A percentile compares a stretch with the other conserved stretches of the same genome.
These are phyloP conservation scores for Gonatopus flavifemur DNA, from an alignment of 1,140 invertebrate genomes.

Conservation along the genomic window DNA sequence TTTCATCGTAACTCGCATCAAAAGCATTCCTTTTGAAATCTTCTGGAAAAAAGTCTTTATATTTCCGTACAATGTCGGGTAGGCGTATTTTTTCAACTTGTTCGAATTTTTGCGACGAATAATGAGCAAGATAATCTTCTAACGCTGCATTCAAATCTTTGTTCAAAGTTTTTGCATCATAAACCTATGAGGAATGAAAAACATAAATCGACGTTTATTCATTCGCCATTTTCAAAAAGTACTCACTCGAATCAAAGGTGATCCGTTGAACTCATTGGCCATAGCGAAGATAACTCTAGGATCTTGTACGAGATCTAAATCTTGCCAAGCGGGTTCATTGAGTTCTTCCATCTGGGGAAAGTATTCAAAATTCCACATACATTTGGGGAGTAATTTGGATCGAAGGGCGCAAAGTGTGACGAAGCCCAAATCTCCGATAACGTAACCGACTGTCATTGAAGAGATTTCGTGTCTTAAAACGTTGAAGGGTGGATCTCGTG, in stretches of 20 bases:
- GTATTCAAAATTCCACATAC: conserved; percentile 23
- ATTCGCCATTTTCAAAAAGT: conserved; percentile 4
- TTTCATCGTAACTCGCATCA: background rate
- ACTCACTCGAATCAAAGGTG: conserved; percentile 39
- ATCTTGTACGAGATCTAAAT: conserved; percentile 45
- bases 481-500: conserved; percentile 26
- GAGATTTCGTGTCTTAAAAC: conserved; percentile 35
- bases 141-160: conserved; percentile 28
- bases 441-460: conserved; percentile 41
- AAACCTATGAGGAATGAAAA: conserved; percentile 28
- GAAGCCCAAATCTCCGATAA: conserved; percentile 50
- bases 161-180: conserved; percentile 34
- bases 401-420: conserved; percentile 43
- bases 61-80: conserved; percentile 31
- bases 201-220: conserved; percentile 6
- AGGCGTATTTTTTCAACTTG: conserved; percentile 15
- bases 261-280: conserved; percentile 42
- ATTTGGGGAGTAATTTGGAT: conserved; percentile 37
- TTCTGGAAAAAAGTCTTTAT: conserved; percentile 19
- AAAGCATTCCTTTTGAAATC: conserved; percentile 7
- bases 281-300: conserved; percentile 46
- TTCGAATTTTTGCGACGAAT: conserved; percentile 12
- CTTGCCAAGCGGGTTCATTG: conserved; percentile 48
- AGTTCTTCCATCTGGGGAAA: conserved; percentile 38
- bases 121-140: conserved; percentile 32